Evolutionary conservation across 2,888 invertebrate genomes (phyloP), one percentile per base, ranked within the genome.

Genomic region (Calliopum simillimum): DNA sequence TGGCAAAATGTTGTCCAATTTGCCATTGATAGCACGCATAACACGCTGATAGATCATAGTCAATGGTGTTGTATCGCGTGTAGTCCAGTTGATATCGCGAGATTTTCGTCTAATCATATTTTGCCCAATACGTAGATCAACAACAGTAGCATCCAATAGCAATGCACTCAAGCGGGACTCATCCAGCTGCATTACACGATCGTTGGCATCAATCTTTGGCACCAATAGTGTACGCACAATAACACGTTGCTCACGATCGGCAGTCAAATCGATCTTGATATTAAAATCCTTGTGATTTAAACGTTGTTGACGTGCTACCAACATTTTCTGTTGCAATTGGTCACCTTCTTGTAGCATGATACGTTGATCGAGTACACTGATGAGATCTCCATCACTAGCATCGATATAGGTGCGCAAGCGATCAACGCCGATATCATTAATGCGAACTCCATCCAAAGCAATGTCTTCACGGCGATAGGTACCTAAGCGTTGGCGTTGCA

Each of bases 351-450:
- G 67, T 33, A 59, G 51, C 14, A 43, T 66, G 46, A 49, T 8
- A 2, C 46, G 19, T n/a, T 53, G 44, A 47, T 64, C 71, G 43
- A 69, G 61, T 62, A 76, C 55, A 66, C 76, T 77, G 8, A 68
- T 88, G 4, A 93, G 85, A 75, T 91, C 90, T 69, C 89, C 78
- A 77, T 90, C 89, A 79, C 84, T 87, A 63, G 91, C 80, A 72
- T 92, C 92, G 80, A 92, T 90, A 86, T 88, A 91, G 1, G 93
- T 93, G 49, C 90, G 85, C 16, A 94, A 84, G 71, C 90, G 89
- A 77, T 90, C 91, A 69, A 91, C 88, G 1, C 90, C 88, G 4
- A 93, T 89, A 72, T 89, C 88, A 73, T 90, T 86, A 72, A 94
- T 89, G 64, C 85, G 83, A 3, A 93, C 90, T 13, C 90, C 89